Base-by-base conservation (phyloP, 2,888 invertebrate genomes). In the Tipula confusa region DNA sequence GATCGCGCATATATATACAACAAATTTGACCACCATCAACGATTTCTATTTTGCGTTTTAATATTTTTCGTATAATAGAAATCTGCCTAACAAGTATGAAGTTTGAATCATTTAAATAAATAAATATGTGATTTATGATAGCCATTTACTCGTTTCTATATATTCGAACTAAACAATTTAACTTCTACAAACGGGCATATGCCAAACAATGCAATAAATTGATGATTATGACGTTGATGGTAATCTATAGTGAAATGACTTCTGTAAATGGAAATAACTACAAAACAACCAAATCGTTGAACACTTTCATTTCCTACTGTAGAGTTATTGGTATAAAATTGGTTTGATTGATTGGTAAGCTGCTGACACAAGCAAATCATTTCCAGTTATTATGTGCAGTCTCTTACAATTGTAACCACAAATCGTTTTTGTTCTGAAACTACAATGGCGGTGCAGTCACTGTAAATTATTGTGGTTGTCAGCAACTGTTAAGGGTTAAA, bases 21-120 rank as follows among this genome's bases (percentile, higher is more conserved):
- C 64, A 64, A 64, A 64, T 24, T 64, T 64, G 64, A 64, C 64
- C 64, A 64, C 64, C 64, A 9, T 64, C 64, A 64, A 64, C 64
- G 64, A 64, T 24, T 64, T 64, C 64, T 64, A 64, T 64, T 64
- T 64, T 64, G 64, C 64, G 64, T 64, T 64, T 24, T 64, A n/a
- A 24, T 64, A 24, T 43, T 9, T 24, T 9, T 24, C 6, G 5
- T 43, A 24, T 24, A 24, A n/a, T 48, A 64, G 24, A 64, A 24
- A 24, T 64, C 64, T 64, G 64, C 64, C 64, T 24, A 64, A 64
- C 64, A 64, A 64, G 24, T 64, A 64, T 9, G 24, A 7, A 64
- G 24, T 64, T 64, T 64, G 64, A 64, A 9, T 64, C 64, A 64
- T 24, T 24, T 43, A 36, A 11, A 24, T 4, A 43, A 43, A 64